Percentiles rank a stretch among this genome's conserved stretches.
These are phyloP conservation scores for Cantharis flavilabris DNA, from an alignment of 2,888 invertebrate species.

Conservation along the genomic window DNA sequence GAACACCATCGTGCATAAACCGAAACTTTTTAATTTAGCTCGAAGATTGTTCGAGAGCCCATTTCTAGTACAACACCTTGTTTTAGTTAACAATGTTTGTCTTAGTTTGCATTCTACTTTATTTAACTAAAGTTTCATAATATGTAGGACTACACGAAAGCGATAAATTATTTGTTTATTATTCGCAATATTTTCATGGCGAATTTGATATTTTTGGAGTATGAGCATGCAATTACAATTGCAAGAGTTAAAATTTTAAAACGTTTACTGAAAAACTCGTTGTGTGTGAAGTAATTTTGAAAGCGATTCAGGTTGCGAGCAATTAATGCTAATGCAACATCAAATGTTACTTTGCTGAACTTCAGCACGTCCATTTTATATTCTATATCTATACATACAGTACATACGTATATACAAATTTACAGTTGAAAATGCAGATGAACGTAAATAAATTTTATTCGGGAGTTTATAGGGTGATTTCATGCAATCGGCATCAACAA, in stretches of 20 bases:
- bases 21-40: too few species aligned
- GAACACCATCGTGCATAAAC: too few species aligned
- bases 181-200: background rate
- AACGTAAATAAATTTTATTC: background rate
- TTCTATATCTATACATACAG: background rate
- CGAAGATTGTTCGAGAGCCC: too few species aligned
- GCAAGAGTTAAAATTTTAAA: background rate
- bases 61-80: background rate
- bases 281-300: slow-evolving; percentile 14
- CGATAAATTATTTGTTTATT: background rate
- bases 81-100: too few species aligned
- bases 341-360: slow-evolving; percentile 24
- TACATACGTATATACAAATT: background rate
- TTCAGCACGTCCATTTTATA: slow-evolving; percentile 18
- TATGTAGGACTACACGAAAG: background rate
- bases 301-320: slow-evolving; percentile 18
- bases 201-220: background rate
- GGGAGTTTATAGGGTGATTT: background rate
- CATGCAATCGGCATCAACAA: background rate
- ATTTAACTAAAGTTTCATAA: background rate
- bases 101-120: background rate
- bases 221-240: background rate
- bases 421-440: background rate
- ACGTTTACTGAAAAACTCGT: background rate
- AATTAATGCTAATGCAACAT: slow-evolving; percentile 30